Evolutionary conservation across 2,797 vertebrate genomes (phyloP), one percentile per base, ranked within the genome.

Genomic region (Crypturellus tataupa): DNA sequence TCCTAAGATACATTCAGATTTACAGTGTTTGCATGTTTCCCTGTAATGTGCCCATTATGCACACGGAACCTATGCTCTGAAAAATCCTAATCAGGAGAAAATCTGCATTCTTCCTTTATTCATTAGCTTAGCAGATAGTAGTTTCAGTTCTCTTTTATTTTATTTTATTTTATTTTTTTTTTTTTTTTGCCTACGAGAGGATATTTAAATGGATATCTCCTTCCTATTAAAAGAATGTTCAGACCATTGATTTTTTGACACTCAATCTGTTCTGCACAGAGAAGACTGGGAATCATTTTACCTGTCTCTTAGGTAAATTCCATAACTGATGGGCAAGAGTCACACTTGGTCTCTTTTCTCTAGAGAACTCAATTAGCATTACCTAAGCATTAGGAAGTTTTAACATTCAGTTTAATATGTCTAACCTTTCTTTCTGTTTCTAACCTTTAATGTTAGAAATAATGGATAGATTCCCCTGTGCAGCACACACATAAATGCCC

Each of bases 1-100:
- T 23, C 6, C 0, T 24, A 46, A 27, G 24, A 71, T 18, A 31
- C 0, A 0, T 68, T 65, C 27, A 78, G 58, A 88, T 71, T 37
- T 35, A 73, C 3, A 83, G 56, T 6, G 15, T 82, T 90, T 18
- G 25, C 8, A 2, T 44, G 18, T n/a, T 84, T 72, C 27, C 31
- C 29, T 67, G 6, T 29, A 75, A 69, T 3, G 1, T 83, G 25
- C 33, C 15, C 17, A 24, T 69, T 65, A 72, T 31, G 33, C 21
- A 64, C 11, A 40, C 6, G 62, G 39, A 87, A 53, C 29, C 68
- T 2, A 77, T 18, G 10, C 8, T 11, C 23, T 1, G 15, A 14
- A 76, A 86, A 88, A 84, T 37, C 19, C 64, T 27, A 85, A 62
- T 23, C 33, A 60, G 29, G n/a, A 63, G 7, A 42, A 87, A 92